Evolutionary conservation across 2,797 vertebrate species (phyloP).

Genomic region (Borostomias antarcticus): DNA sequence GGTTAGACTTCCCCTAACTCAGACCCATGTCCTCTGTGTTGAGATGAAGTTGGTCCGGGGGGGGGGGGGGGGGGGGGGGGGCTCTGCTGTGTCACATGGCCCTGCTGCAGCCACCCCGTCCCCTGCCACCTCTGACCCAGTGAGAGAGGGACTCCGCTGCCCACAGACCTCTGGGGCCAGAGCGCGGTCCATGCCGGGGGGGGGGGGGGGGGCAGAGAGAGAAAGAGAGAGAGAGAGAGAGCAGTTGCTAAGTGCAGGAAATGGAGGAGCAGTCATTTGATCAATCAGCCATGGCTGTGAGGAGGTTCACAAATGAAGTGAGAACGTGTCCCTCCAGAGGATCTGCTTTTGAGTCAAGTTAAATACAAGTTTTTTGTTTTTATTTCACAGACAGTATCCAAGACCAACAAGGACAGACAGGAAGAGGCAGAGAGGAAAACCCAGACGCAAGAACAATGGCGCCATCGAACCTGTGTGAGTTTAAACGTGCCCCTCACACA

Average conservation of each 20-base stretch:
- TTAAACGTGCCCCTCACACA: constrained; percentile 4
- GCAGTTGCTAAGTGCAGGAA: constrained; percentile 8
- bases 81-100: constrained; percentile 1
- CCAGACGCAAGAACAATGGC: constrained; percentile 63
- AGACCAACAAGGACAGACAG: constrained; percentile 64
- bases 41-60: not conserved
- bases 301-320: constrained; percentile 17
- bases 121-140: constrained; percentile 15
- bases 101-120: not conserved
- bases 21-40: too few relatives aligned
- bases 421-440: constrained; percentile 66
- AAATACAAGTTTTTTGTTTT: not conserved
- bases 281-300: constrained; percentile 49
- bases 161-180: constrained; percentile 38
- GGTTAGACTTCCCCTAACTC: too few relatives aligned
- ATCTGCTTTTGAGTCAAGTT: not conserved
- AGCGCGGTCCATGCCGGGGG: constrained; percentile 30
- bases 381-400: constrained; percentile 55
- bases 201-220: constrained; percentile 2
- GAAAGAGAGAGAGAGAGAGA: not conserved
- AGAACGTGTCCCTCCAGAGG: not conserved
- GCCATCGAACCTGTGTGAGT: constrained; percentile 55
- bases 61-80: not conserved
- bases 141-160: constrained; percentile 38
- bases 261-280: constrained; percentile 35